Conservation (phyloP, 2,797 vertebrate species). For the Potorous gilbertii region DNA sequence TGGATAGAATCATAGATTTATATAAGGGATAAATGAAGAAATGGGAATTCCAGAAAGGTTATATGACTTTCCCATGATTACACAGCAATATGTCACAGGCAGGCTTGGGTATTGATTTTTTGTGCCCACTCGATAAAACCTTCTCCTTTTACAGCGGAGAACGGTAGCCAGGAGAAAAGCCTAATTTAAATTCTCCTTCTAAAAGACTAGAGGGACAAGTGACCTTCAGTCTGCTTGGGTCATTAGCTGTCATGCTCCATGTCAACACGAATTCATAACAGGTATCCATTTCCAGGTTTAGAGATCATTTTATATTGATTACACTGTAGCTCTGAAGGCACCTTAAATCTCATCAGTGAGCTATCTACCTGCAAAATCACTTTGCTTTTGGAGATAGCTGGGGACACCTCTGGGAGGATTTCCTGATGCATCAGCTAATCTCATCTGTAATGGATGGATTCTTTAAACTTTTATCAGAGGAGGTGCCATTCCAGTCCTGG, state of each 20-base stretch:
- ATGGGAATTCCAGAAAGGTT: not conserved
- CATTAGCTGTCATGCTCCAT: not conserved
- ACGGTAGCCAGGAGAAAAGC: not conserved
- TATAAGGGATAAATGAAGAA: not conserved
- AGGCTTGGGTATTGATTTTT: not conserved
- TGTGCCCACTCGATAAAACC: not conserved
- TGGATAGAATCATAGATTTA: not conserved
- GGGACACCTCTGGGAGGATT: conserved; percentile 48
- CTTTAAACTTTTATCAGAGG: conserved; percentile 54
- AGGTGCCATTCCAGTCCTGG: conserved; percentile 48
- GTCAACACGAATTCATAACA: not conserved
- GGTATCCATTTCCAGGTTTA: not conserved
- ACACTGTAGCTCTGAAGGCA: not conserved
- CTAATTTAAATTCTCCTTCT: not conserved
- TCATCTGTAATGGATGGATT: conserved; percentile 57
- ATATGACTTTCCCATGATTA: not conserved
- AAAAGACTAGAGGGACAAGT: not conserved
- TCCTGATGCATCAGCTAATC: conserved; percentile 60
- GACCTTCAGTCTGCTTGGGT: not conserved
- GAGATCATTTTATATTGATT: not conserved
- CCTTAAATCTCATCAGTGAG: not conserved
- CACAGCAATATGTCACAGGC: not conserved
- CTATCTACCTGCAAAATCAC: not conserved
- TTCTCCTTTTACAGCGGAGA: not conserved
- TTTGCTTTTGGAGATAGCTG: not conserved